Conservation (phyloP, 2,797 vertebrate genomes). For the Alcedo atthis region DNA sequence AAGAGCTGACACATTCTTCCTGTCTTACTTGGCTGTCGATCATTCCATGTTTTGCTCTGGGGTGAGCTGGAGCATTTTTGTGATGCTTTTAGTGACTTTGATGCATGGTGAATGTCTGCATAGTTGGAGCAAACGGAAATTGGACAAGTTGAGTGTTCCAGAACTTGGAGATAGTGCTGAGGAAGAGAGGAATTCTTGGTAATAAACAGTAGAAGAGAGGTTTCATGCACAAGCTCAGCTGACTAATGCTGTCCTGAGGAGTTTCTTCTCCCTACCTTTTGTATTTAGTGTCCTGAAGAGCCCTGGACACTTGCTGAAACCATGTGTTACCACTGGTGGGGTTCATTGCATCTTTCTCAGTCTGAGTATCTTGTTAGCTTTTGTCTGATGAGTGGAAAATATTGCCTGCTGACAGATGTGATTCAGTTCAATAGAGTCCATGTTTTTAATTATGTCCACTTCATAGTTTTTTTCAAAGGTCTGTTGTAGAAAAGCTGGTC, state of each 20-base stretch:
- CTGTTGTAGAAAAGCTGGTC: neutral
- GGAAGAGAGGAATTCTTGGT: neutral
- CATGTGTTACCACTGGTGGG: neutral
- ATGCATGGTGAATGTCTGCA: neutral
- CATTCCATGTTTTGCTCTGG: neutral
- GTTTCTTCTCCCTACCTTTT: neutral
- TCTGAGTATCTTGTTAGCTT: neutral
- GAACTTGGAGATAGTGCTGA: neutral
- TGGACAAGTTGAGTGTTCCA: neutral
- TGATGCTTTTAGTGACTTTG: neutral
- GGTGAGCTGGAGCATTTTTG: neutral
- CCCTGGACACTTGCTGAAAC: neutral
- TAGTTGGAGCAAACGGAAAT: neutral
- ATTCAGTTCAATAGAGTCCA: neutral
- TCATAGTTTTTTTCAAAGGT: neutral
- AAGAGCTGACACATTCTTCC: neutral
- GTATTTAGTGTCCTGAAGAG: neutral
- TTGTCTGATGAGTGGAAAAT: neutral
- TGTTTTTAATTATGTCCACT: neutral
- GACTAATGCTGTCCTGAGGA: neutral
- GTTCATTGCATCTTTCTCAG: neutral
- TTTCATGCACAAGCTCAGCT: neutral
- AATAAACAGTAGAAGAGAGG: neutral
- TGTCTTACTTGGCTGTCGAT: neutral
- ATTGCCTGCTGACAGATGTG: neutral